Evolutionary conservation across 2,797 vertebrate genomes (phyloP).

Genomic region (Sarcophilus harrisii): DNA sequence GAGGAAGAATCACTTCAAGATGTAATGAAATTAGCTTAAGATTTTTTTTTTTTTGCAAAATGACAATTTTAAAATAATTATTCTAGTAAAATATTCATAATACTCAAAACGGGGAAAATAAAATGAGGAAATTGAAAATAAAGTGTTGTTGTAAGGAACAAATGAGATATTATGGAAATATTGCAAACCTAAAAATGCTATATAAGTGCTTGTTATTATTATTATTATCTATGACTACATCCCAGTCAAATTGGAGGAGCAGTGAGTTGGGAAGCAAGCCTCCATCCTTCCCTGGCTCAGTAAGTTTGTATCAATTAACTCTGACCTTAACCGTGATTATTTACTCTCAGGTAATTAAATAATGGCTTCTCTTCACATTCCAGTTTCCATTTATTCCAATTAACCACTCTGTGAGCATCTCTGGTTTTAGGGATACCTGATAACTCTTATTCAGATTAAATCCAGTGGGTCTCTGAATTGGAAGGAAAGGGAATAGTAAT

Average conservation of each 20-base stretch:
- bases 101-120: slow-evolving; percentile 66
- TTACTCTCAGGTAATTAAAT: neutral
- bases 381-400: neutral
- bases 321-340: neutral
- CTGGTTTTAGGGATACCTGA: neutral
- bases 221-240: neutral
- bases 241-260: neutral
- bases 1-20: slow-evolving; percentile 24
- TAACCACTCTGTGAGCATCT: slow-evolving; percentile 6
- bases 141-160: slow-evolving; percentile 38
- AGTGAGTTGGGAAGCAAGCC: neutral
- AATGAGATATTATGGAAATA: slow-evolving; percentile 13
- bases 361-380: neutral
- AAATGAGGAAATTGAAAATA: slow-evolving; percentile 61
- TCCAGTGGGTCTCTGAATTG: neutral
- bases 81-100: slow-evolving; percentile 58
- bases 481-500: neutral
- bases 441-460: neutral
- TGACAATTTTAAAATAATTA: slow-evolving; percentile 59
- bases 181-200: slow-evolving; percentile 10
- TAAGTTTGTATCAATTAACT: neutral
- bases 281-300: neutral
- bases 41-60: slow-evolving; percentile 58
- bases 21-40: slow-evolving; percentile 65
- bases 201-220: neutral